Percentiles rank a stretch among this genome's conserved stretches.
These are phyloP conservation scores for Denticeps clupeoides DNA, from an alignment of 2,797 vertebrate genomes.

Conservation along the genomic window DNA sequence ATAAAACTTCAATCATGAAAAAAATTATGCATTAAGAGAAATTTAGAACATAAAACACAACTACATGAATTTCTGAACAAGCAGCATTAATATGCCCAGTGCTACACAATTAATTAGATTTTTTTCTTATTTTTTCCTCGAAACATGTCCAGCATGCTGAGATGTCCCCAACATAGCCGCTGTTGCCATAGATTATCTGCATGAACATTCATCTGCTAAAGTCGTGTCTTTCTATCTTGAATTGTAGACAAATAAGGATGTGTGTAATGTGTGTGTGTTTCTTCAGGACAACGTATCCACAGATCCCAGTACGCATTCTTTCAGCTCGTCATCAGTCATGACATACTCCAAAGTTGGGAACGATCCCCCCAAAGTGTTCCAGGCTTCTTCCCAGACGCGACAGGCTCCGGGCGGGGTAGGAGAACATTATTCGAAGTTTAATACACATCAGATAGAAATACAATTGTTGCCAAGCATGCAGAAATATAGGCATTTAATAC, in stretches of 20 bases:
- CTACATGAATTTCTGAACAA: no score
- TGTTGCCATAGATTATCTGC: no score
- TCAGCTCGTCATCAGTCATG: conserved; percentile 84
- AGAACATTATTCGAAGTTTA: not conserved
- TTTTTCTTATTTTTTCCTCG: no score
- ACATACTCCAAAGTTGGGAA: conserved; percentile 81
- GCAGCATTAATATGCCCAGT: no score
- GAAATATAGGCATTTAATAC: not conserved
- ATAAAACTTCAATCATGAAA: no score
- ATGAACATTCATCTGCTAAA: no score
- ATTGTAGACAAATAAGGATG: conserved; percentile 7
- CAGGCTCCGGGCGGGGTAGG: conserved; percentile 70
- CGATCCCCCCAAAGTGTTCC: conserved; percentile 81
- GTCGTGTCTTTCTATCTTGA: no score
- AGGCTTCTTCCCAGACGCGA: conserved; percentile 72
- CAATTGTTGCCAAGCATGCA: not conserved
- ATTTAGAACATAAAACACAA: no score
- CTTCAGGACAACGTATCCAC: conserved; percentile 63
- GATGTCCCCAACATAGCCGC: no score
- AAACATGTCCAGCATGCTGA: no score
- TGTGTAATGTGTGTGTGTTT: conserved; percentile 9
- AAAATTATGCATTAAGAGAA: no score
- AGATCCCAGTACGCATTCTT: conserved; percentile 65
- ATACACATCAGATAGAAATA: not conserved
- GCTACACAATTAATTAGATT: no score